Percentiles rank a stretch among this genome's conserved stretches.
phyloP scores from a whole-genome alignment of 2,113 vertebrate genomes.

The Coturnix japonica region DNA sequence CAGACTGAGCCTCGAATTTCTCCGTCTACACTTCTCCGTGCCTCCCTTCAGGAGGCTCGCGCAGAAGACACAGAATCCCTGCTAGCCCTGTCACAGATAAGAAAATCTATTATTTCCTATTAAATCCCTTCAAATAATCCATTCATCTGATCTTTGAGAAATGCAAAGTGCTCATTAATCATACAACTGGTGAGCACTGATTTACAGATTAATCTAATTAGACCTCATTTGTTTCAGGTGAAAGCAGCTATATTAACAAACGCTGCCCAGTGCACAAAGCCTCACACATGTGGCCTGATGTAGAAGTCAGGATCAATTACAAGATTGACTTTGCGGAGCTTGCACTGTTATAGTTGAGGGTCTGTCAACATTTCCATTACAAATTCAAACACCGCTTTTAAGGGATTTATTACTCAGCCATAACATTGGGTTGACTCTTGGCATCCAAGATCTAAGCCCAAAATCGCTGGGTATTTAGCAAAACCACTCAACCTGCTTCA shows the following conservation, averaged over 20 bases:
- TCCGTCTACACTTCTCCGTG: neutral
- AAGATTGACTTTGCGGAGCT: slow-evolving; percentile 11
- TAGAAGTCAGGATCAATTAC: slow-evolving; percentile 49
- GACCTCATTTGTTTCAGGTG: slow-evolving; percentile 53
- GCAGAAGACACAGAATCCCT: neutral
- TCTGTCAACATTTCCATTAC: slow-evolving; percentile 55
- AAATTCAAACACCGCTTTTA: slow-evolving; percentile 50
- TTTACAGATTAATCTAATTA: slow-evolving; percentile 58
- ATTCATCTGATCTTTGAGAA: neutral
- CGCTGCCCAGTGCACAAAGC: slow-evolving; percentile 3
- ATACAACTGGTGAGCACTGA: slow-evolving; percentile 11
- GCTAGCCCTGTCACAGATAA: neutral
- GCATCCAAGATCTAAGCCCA: slow-evolving; percentile 1
- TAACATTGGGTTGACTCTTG: slow-evolving; percentile 52
- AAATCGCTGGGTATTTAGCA: neutral
- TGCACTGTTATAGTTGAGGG: neutral
- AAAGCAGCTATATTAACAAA: neutral
- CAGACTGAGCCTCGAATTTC: neutral
- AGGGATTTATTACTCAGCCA: slow-evolving; percentile 47
- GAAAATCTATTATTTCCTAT: neutral
- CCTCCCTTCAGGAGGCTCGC: neutral
- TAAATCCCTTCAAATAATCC: neutral
- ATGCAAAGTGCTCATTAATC: slow-evolving; percentile 48
- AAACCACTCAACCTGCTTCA: neutral
- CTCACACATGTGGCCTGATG: neutral